These are phyloP conservation scores for Epicampocera succincta DNA, from an alignment of 2,888 invertebrate genomes.

Conservation along the genomic window DNA sequence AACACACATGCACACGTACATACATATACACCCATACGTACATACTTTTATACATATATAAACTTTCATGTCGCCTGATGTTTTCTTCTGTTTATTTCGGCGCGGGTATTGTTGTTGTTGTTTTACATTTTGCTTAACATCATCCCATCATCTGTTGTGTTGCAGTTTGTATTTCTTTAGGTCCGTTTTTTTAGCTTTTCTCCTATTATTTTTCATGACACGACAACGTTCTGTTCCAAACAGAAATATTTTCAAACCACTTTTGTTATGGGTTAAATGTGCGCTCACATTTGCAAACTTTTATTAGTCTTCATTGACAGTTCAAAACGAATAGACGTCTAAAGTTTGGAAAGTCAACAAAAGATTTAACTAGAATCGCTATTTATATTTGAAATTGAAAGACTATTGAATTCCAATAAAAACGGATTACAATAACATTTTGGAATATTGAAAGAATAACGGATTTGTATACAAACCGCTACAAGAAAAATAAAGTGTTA, in stretches of 20 bases:
- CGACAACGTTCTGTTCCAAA: conserved; percentile 50
- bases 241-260: conserved; percentile 24
- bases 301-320: conserved; percentile 72
- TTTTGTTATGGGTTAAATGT: conserved; percentile 69
- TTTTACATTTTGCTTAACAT: conserved; percentile 30
- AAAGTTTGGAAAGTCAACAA: not conserved
- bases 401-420: conserved; percentile 48
- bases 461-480: conserved; percentile 56
- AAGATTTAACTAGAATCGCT: conserved; percentile 3
- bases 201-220: conserved; percentile 18
- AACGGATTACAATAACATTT: conserved; percentile 19
- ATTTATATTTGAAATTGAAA: conserved; percentile 44
- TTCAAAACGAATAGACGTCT: conserved; percentile 68
- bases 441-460: conserved; percentile 53
- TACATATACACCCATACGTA: not conserved
- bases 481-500: conserved; percentile 22
- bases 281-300: conserved; percentile 62
- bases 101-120: conserved; percentile 29
- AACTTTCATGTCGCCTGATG: conserved; percentile 56
- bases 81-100: conserved; percentile 7
- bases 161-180: conserved; percentile 12
- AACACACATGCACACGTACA: too few relatives aligned
- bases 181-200: conserved; percentile 11
- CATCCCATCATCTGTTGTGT: conserved; percentile 60
- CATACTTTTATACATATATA: not conserved